Evolutionary conservation across 2,797 vertebrate genomes (phyloP).

Genomic region (Acipenser oxyrinchus): DNA sequence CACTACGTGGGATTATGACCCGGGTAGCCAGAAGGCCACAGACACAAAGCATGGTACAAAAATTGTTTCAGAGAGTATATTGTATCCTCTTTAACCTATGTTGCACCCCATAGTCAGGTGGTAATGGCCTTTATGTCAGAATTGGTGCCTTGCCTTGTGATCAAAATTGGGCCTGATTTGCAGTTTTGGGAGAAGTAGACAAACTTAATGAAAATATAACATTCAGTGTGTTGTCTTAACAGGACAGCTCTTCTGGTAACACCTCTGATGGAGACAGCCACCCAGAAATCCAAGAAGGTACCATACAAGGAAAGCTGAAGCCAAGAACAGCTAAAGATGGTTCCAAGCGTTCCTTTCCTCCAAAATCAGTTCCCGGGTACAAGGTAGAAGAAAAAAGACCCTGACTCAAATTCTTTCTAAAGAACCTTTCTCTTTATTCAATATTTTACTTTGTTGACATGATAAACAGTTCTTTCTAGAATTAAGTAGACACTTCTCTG

Average conservation of each 20-base stretch:
- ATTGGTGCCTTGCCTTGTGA: neutral
- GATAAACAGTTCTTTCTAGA: neutral
- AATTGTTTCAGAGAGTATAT: no score
- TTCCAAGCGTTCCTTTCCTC: constrained; percentile 75
- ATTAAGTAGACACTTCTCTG: constrained; percentile 24
- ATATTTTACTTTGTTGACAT: constrained; percentile 12
- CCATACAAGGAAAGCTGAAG: constrained; percentile 70
- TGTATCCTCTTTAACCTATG: no score
- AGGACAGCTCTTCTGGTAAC: constrained; percentile 95
- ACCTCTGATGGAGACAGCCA: constrained; percentile 85
- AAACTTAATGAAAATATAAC: neutral
- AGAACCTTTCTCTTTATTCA: constrained; percentile 50
- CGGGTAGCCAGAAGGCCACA: no score
- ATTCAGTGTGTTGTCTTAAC: constrained; percentile 22
- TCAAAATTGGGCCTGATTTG: neutral
- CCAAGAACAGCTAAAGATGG: constrained; percentile 66
- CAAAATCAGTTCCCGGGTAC: constrained; percentile 92
- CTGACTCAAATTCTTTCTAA: constrained; percentile 79
- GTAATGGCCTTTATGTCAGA: no score
- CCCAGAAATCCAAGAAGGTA: constrained; percentile 75
- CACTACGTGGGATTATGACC: no score
- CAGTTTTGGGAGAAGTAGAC: neutral
- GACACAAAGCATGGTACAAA: no score
- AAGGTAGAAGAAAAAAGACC: constrained; percentile 99
- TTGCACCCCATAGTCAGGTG: no score